Base-by-base conservation (phyloP, 2,888 invertebrate species). In the Chromoteleia sp. region DNA sequence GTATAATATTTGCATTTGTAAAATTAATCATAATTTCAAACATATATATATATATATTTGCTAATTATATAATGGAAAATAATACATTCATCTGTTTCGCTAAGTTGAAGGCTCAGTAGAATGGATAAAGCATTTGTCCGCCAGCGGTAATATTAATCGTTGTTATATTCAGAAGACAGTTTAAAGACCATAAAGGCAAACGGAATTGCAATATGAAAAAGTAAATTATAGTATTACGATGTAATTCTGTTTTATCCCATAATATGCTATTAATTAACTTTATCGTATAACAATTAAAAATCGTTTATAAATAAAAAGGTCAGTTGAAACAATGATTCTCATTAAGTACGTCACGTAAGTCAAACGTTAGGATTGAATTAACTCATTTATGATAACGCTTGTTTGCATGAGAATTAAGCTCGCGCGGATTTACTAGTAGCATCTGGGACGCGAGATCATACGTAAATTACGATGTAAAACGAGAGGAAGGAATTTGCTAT, bases 401-500 rank as follows among this genome's bases (percentile, higher is more conserved):
- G 73, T 54, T 63, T 74, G 50, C 73, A 33, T 29, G 63, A 15
- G 29, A 61, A 68, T 54, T 41, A 67, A 56, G 43, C 68, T 21
- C 29, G 14, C 12, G 41, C 17, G 33, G 33, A 52, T 61, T 52
- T 52, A 52, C 73, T 14, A 50, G 48, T 15, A 25, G 25, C 41
- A 52, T 61, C 58, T 61, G 50, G 61, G 59, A 48, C 29, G 36
- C 50, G 43, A 41, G 52, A 73, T 73, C 50, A 41, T 52, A 52
- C 61, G 59, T 73, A 50, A 73, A 73, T 61, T 41, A 61, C 52
- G 73, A 54, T 54, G 73, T 74, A 74, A 74, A 74, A 74, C 33
- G 63, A 30, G 54, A 41, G 73, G 21, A 29, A 61, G 73, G 63
- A 74, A 74, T 63, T 43, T 59, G 63, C 63, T 39, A 63, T 74